Conservation (phyloP, 2,113 vertebrate species). For the Oryzias celebensis region DNA sequence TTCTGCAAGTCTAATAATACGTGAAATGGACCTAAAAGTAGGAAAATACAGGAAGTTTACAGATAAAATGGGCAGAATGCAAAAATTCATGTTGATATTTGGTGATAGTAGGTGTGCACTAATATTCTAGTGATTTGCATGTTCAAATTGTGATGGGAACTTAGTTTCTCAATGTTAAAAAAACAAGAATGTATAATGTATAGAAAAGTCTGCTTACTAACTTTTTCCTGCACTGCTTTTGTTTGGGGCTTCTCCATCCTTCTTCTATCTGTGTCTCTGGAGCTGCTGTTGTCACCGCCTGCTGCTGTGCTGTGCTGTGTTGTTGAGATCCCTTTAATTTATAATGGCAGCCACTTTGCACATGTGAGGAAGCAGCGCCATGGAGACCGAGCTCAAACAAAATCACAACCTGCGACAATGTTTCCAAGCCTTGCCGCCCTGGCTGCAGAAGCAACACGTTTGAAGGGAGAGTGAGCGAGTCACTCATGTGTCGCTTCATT, state of each 20-base stretch:
- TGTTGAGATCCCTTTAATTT: conserved; percentile 83
- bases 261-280: conserved; percentile 30
- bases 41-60: too few species aligned
- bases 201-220: not conserved
- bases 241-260: not conserved
- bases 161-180: not conserved
- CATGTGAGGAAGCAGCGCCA: conserved; percentile 81
- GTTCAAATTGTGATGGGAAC: too few species aligned
- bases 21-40: too few species aligned
- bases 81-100: too few species aligned
- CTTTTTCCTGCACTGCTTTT: not conserved
- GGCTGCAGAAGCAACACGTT: conserved; percentile 43
- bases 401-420: conserved; percentile 79
- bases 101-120: too few species aligned
- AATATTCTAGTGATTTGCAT: too few species aligned
- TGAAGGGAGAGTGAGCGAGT: too few species aligned
- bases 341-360: conserved; percentile 80
- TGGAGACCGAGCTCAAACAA: conserved; percentile 81
- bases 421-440: conserved; percentile 77
- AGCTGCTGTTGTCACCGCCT: conserved; percentile 42
- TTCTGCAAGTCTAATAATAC: too few species aligned
- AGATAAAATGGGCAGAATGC: too few species aligned
- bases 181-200: not conserved
- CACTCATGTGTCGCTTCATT: too few species aligned
- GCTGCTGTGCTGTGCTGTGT: conserved; percentile 69